Conservation (phyloP, 1,140 invertebrate species). For the Bicyclus anynana region DNA sequence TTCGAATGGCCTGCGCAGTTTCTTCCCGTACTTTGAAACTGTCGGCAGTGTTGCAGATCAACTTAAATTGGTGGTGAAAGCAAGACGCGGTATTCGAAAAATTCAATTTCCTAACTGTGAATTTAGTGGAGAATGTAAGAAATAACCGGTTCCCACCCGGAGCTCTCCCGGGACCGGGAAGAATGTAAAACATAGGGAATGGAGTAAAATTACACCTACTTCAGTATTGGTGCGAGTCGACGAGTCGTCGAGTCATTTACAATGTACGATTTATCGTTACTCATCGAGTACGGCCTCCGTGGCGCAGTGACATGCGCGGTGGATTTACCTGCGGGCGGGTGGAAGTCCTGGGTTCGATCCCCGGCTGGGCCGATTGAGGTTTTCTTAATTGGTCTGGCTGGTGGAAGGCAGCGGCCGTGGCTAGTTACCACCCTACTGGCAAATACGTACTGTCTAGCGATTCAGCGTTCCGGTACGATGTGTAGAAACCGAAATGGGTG, state of each 20-base stretch:
- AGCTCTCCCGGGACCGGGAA: conserved; percentile 44
- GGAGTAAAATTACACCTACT: conserved; percentile 52
- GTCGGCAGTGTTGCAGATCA: conserved; percentile 24
- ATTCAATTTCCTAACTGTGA: conserved; percentile 68
- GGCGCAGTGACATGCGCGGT: too few relatives aligned
- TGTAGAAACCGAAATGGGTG: too few relatives aligned
- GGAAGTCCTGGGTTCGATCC: too few relatives aligned
- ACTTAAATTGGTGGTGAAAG: conserved; percentile 30
- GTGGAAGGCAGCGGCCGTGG: too few relatives aligned
- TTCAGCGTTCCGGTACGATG: too few relatives aligned
- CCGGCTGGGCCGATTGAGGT: too few relatives aligned
- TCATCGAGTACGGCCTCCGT: too few relatives aligned
- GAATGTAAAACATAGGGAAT: conserved; percentile 62
- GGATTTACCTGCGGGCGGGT: too few relatives aligned
- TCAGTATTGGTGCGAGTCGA: conserved; percentile 23
- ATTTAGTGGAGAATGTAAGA: conserved; percentile 66
- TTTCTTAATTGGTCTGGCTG: too few relatives aligned
- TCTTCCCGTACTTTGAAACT: conserved; percentile 8
- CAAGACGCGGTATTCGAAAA: conserved; percentile 59
- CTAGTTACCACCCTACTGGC: too few relatives aligned
- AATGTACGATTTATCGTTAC: too few relatives aligned
- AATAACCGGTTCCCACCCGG: conserved; percentile 53
- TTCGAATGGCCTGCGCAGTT: conserved; percentile 23
- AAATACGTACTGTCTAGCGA: too few relatives aligned
- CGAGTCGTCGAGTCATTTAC: conserved; percentile 1